Evolutionary conservation across 2,797 vertebrate species (phyloP).

Genomic region (Myotis myotis): DNA sequence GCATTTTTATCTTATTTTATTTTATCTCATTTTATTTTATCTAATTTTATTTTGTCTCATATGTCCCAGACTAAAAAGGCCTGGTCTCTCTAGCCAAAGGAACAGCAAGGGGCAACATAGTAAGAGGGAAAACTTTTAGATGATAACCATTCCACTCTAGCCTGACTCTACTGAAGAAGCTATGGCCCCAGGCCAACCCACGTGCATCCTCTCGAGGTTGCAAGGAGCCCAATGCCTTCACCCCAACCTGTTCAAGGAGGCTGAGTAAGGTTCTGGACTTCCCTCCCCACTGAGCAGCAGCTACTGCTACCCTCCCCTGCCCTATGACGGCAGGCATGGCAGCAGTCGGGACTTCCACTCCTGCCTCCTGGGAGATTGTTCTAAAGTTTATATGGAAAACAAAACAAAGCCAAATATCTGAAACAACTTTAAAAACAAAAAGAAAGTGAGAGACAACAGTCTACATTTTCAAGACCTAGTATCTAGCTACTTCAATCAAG

Average conservation of each 20-base stretch:
- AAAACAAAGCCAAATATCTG: neutral
- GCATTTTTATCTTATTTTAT: neutral
- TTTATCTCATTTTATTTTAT: neutral
- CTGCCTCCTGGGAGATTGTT: too few species aligned
- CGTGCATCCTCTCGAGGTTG: neutral
- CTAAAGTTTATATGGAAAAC: neutral
- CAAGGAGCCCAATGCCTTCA: neutral
- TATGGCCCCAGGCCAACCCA: too few species aligned
- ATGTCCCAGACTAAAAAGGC: neutral
- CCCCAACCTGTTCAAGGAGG: neutral
- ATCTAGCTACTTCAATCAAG: neutral
- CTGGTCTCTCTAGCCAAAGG: neutral
- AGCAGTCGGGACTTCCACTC: neutral
- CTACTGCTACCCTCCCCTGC: accelerated
- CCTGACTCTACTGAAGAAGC: neutral
- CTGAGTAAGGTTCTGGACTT: neutral
- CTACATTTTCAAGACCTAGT: neutral
- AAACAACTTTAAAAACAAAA: neutral
- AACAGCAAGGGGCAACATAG: neutral
- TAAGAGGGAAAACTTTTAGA: neutral
- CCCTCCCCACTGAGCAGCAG: too few species aligned
- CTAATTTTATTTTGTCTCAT: neutral
- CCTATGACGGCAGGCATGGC: neutral
- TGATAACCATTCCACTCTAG: neutral
- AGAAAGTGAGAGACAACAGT: neutral